A percentile compares a stretch with the other conserved stretches of the same genome.
Conservation (phyloP, 2,888 invertebrate genomes). For the Amaurobius ferox region DNA sequence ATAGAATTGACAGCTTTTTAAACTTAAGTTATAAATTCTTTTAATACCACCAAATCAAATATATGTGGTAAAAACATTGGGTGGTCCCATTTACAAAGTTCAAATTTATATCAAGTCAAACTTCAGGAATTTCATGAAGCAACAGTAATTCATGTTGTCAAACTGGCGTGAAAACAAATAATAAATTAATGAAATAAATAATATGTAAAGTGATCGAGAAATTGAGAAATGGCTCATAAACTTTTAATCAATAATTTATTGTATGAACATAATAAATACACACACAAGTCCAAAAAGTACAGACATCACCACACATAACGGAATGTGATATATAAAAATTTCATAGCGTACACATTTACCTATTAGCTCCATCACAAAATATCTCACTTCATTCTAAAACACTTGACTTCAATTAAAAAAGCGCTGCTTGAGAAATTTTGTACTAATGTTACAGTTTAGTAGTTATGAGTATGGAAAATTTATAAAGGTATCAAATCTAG, state of each 20-base stretch:
- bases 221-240: too few relatives aligned
- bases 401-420: conserved; percentile 35
- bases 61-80: too few relatives aligned
- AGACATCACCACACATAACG: conserved; percentile 49
- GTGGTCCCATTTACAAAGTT: too few relatives aligned
- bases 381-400: conserved; percentile 52
- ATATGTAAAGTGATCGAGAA: too few relatives aligned
- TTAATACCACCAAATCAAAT: too few relatives aligned
- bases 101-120: too few relatives aligned
- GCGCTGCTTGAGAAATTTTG: conserved; percentile 27
- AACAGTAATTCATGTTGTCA: too few relatives aligned
- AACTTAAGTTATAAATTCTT: too few relatives aligned
- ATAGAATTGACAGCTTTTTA: too few relatives aligned
- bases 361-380: conserved; percentile 47
- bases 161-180: too few relatives aligned
- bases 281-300: conserved; percentile 28
- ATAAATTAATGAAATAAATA: too few relatives aligned
- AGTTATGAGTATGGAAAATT: conserved; percentile 22
- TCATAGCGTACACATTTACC: conserved; percentile 37
- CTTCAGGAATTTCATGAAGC: too few relatives aligned
- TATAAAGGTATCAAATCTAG: conserved; percentile 61
- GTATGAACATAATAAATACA: conserved; percentile 11
- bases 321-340: conserved; percentile 59
- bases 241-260: conserved; percentile 9
- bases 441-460: conserved; percentile 49